Conservation (phyloP, 2,888 invertebrate species). For the Lepeophtheirus nordmannii region DNA sequence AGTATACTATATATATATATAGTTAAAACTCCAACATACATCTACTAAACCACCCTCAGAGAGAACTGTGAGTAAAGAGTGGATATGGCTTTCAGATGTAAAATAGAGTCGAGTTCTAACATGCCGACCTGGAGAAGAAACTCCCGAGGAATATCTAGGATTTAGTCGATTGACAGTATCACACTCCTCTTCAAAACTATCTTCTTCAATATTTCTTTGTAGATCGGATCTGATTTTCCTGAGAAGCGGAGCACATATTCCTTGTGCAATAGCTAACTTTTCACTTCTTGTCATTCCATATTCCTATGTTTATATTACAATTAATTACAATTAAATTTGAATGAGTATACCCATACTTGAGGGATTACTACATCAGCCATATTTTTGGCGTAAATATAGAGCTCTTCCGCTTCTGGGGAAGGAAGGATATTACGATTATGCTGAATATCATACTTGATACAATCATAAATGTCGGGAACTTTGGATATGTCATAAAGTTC, state of each 20-base stretch:
- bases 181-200: slow-evolving; percentile 50
- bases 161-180: slow-evolving; percentile 37
- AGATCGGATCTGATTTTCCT: slow-evolving; percentile 89
- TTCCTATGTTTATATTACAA: slow-evolving; percentile 45
- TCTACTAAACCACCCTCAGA: slow-evolving; percentile 78
- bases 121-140: slow-evolving; percentile 92
- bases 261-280: slow-evolving; percentile 88
- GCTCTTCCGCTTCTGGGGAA: slow-evolving; percentile 57
- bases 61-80: slow-evolving; percentile 86
- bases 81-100: slow-evolving; percentile 97
- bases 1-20: slow-evolving; percentile 7
- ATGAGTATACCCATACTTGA: slow-evolving; percentile 45
- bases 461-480: slow-evolving; percentile 98
- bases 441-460: slow-evolving; percentile 95
- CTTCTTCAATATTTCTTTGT: slow-evolving; percentile 76
- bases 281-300: slow-evolving; percentile 90
- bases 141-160: slow-evolving; percentile 79
- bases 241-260: slow-evolving; percentile 87
- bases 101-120: slow-evolving; percentile 97
- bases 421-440: slow-evolving; percentile 53
- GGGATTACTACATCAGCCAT: slow-evolving; percentile 97
- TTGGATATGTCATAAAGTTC: slow-evolving; percentile 92
- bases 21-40: slow-evolving; percentile 33
- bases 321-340: background rate
- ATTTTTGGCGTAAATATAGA: slow-evolving; percentile 89